A percentile compares a stretch with the other conserved stretches of the same genome.
Conservation (phyloP, 1,140 invertebrate genomes). For the Carcinoscorpius rotundicauda region DNA sequence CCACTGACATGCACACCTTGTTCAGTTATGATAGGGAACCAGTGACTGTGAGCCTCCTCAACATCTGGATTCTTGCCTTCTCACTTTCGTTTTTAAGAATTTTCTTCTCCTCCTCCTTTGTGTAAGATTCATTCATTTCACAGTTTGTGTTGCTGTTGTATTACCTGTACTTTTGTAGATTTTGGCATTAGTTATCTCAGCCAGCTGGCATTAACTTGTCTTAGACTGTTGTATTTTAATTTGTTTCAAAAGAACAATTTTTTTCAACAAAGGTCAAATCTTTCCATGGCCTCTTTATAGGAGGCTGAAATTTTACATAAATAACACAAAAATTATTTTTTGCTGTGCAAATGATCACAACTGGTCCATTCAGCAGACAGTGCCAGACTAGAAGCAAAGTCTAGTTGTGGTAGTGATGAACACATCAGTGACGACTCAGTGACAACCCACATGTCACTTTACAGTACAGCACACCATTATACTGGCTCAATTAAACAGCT, state of each 20-base stretch:
- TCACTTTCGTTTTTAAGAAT: conserved; percentile 5
- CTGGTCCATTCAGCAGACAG: no score
- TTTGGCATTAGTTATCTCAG: conserved; percentile 13
- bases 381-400: no score
- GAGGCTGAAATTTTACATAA: neutral
- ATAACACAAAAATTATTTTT: no score
- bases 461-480: no score
- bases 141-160: conserved; percentile 11
- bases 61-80: conserved; percentile 20
- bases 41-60: conserved; percentile 20
- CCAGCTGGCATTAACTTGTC: conserved; percentile 4
- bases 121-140: neutral
- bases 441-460: no score
- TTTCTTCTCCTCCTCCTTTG: no score
- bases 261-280: neutral
- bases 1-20: conserved; percentile 15
- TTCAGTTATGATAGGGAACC: conserved; percentile 15
- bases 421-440: no score
- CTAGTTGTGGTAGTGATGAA: no score
- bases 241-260: conserved; percentile 4
- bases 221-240: conserved; percentile 3
- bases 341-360: no score
- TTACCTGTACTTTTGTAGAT: conserved; percentile 7
- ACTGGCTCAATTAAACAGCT: no score
- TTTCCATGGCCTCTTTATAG: conserved; percentile 3